Evolutionary conservation across 23 tunicate genomes (phyloP).

Genomic region (Trididemnum nubilum): DNA sequence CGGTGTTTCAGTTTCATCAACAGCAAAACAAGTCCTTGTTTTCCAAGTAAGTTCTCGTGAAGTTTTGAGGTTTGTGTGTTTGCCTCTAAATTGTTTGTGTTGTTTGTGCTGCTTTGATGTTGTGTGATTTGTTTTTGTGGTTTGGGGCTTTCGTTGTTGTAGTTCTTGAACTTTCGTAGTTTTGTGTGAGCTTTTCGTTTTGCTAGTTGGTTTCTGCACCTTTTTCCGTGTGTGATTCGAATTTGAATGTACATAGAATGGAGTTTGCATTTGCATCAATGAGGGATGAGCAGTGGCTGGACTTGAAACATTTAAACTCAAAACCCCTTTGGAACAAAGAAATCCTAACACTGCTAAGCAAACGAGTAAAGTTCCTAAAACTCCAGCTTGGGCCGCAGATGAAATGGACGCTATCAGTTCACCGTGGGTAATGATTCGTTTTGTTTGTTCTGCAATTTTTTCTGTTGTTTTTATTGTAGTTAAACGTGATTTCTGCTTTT

Average conservation of each 20-base stretch:
- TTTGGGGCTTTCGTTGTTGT: background rate
- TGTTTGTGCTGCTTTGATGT: too few species aligned
- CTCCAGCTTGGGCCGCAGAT: slow-evolving; percentile 55
- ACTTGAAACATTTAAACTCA: slow-evolving; percentile 11
- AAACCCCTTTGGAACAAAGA: slow-evolving; percentile 45
- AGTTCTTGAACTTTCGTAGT: background rate
- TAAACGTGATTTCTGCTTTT: background rate
- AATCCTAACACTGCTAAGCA: slow-evolving; percentile 18
- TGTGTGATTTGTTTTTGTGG: background rate
- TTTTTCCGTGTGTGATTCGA: background rate
- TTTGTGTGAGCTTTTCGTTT: background rate
- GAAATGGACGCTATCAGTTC: slow-evolving; percentile 37
- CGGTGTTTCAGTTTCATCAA: background rate
- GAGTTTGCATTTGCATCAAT: too few species aligned
- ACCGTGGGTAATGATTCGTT: slow-evolving; percentile 30
- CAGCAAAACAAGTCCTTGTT: slow-evolving; percentile 12
- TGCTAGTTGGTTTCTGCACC: background rate
- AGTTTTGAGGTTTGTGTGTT: too few species aligned
- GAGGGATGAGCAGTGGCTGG: slow-evolving; percentile 18
- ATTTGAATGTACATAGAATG: background rate
- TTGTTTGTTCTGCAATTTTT: too few species aligned
- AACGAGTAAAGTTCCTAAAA: slow-evolving; percentile 38
- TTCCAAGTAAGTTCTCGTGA: slow-evolving; percentile 16
- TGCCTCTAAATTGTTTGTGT: too few species aligned
- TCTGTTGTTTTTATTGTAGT: too few species aligned